Base-by-base conservation (phyloP, 2,113 vertebrate genomes). In the Nymphicus hollandicus region DNA sequence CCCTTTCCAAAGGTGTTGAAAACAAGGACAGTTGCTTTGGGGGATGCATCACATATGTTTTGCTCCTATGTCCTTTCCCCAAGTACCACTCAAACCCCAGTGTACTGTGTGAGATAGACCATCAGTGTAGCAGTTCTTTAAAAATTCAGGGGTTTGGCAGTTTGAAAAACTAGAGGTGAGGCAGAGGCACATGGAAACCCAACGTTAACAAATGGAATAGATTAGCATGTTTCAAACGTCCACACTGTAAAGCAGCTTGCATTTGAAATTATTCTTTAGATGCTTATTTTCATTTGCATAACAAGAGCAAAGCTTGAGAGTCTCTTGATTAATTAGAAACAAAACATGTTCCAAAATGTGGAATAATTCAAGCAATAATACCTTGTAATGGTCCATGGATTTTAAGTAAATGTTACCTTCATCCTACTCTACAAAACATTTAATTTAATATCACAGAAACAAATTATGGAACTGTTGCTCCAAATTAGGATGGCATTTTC, bases 401-500 rank as follows among this genome's bases (percentile, higher is more conserved):
- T 93, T 88, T 78, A 78, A 86, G 74, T 28, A 88, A 95, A 93
- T 55, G 72, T 89, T 93, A 81, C 76, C 68, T 74, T 74, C 28
- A 0, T 23, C 70, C 50, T 43, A 25, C 14, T 65, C 43, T 17
- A 66, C 49, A 31, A 83, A 96, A 93, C 60, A 35, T 41, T 86
- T 63, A 58, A 91, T 89, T 86, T 73, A 37, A 47, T 68, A 86
- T 44, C 64, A 60, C 35, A 71, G 91, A 35, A 94, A 94, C 90
- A 93, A 96, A 96, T 95, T 53, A 70, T 2, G n/a, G 41, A 86
- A 53, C 58, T 31, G 63, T 55, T 66, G 39, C 90, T 96, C 71
- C 89, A 96, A 93, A 96, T 94, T 46, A 86, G 79, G 88, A 39
- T 96, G 96, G 85, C 88, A 97, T 97, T 97, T 96, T 73, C 82